phyloP scores from a whole-genome alignment of 2,888 invertebrate species.

The Campoletis raptor region DNA sequence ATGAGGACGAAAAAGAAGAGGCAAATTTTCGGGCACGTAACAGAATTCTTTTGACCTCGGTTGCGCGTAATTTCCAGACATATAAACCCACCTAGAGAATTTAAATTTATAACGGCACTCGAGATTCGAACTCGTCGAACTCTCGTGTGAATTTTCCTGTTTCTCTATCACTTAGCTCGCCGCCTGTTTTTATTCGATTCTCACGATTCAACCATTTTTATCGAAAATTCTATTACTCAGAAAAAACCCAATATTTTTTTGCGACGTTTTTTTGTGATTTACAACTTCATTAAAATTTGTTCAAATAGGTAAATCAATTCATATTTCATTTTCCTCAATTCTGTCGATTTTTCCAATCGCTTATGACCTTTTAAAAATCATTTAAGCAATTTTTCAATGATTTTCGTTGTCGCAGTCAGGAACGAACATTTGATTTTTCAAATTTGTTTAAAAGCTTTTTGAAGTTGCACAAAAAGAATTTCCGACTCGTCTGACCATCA shows the following conservation, averaged over 20 bases:
- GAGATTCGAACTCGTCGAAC: slow-evolving; percentile 38
- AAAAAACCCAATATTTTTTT: background rate
- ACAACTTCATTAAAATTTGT: background rate
- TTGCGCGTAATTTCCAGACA: slow-evolving; percentile 55
- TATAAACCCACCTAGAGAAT: slow-evolving; percentile 57
- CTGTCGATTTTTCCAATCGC: background rate
- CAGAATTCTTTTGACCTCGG: slow-evolving; percentile 41
- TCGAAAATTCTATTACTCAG: background rate
- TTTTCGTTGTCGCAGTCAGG: background rate
- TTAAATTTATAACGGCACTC: slow-evolving; percentile 70
- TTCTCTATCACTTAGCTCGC: slow-evolving; percentile 10
- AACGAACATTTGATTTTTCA: no score
- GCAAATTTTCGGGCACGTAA: slow-evolving; percentile 7
- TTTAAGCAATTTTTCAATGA: background rate
- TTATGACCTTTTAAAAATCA: background rate
- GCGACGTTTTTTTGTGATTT: background rate
- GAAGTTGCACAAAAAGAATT: no score
- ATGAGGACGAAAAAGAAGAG: slow-evolving; percentile 33
- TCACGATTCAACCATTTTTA: background rate
- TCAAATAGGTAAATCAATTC: background rate
- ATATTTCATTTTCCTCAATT: background rate
- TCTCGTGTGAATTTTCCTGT: slow-evolving; percentile 13
- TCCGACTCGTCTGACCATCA: background rate
- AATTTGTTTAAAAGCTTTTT: no score
- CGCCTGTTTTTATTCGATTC: background rate